phyloP scores from a whole-genome alignment of 1,140 invertebrate species.

The Drosophila kohkoa region DNA sequence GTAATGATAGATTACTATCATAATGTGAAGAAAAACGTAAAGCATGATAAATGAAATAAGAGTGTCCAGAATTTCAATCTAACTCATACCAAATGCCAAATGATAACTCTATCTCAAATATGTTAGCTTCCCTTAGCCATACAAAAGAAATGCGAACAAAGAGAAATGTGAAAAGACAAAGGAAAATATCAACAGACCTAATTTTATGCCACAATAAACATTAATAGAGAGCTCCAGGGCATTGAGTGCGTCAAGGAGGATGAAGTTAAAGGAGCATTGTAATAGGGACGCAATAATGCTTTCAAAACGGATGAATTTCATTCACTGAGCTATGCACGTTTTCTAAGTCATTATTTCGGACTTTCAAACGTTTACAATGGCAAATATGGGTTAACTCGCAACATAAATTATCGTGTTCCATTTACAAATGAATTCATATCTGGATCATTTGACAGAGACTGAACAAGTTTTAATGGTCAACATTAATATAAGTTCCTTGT shows the following conservation, averaged over 20 bases:
- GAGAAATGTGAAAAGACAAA: constrained; percentile 9
- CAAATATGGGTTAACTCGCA: constrained; percentile 7
- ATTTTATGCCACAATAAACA: constrained; percentile 57
- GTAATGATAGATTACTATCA: not conserved
- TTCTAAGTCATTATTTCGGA: constrained; percentile 30
- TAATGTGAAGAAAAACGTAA: not conserved
- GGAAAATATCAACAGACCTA: constrained; percentile 24
- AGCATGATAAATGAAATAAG: constrained; percentile 9
- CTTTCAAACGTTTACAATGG: constrained; percentile 13
- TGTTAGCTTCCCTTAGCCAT: not conserved
- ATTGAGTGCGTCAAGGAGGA: constrained; percentile 10
- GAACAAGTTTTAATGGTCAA: no score
- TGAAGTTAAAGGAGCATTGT: not conserved
- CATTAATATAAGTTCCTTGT: no score
- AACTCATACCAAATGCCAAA: constrained; percentile 8
- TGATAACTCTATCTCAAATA: not conserved
- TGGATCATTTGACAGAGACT: no score
- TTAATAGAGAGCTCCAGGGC: constrained; percentile 36
- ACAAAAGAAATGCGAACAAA: constrained; percentile 23
- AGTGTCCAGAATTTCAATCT: constrained; percentile 7
- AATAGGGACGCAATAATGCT: constrained; percentile 6
- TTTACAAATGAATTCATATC: not conserved
- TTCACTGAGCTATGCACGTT: not conserved
- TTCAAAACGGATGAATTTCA: not conserved
- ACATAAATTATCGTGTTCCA: not conserved